Evolutionary conservation across 2,888 invertebrate genomes (phyloP).

Genomic region (Tortrix viridana): DNA sequence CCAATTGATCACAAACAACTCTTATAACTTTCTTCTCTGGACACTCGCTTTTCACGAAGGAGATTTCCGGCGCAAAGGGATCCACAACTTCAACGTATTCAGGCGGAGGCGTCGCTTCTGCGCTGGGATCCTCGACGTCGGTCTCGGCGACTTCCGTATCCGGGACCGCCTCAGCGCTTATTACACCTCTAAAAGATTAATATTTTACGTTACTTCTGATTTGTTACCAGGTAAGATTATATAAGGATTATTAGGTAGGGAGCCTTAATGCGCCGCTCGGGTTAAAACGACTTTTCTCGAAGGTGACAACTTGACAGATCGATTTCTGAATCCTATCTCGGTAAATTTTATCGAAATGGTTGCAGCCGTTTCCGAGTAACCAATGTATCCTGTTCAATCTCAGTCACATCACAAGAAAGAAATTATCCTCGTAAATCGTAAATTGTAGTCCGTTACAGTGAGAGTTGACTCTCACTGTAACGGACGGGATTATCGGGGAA

Average conservation of each 20-base stretch:
- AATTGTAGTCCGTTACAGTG: too few relatives aligned
- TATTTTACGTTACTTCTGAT: background rate
- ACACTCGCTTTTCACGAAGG: slow-evolving; percentile 91
- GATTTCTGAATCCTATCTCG: background rate
- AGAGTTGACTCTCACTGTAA: too few relatives aligned
- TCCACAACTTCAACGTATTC: slow-evolving; percentile 93
- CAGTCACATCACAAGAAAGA: too few relatives aligned
- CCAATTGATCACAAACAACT: slow-evolving; percentile 90
- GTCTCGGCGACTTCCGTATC: slow-evolving; percentile 86
- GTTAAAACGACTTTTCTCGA: too few relatives aligned
- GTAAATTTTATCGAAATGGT: background rate
- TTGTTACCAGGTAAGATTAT: background rate
- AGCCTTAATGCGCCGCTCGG: too few relatives aligned
- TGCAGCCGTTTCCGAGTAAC: too few relatives aligned
- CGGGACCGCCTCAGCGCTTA: slow-evolving; percentile 87
- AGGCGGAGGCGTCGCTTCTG: slow-evolving; percentile 61
- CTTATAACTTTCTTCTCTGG: slow-evolving; percentile 90
- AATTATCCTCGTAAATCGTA: too few relatives aligned
- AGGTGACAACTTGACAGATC: too few relatives aligned
- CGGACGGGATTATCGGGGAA: too few relatives aligned
- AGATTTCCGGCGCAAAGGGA: slow-evolving; percentile 91
- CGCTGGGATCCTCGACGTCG: slow-evolving; percentile 77
- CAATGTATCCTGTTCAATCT: too few relatives aligned
- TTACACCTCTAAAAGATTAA: slow-evolving; percentile 84
- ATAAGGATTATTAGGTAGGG: background rate